Base-by-base conservation (phyloP, 2,797 vertebrate genomes). In the Eulemur rubriventer region DNA sequence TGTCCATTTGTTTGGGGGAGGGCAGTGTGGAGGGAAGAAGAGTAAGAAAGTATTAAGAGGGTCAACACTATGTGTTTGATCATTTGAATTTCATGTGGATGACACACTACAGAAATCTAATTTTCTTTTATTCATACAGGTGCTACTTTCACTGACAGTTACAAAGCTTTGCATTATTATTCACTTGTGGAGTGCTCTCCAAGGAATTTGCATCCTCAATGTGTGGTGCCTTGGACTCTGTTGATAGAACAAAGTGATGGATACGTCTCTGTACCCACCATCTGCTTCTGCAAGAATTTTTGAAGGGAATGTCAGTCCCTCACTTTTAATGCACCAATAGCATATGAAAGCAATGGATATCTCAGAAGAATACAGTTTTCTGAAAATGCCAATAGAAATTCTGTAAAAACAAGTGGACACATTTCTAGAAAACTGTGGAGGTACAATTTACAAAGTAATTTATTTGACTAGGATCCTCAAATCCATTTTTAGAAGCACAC, bases 71-170 rank as follows among this genome's bases (percentile, higher is more conserved):
- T 26, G 16, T 76, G n/a, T 85, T 92, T 91, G 78, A 96, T 82
- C 28, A 75, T 84, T 90, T 94, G n/a, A 89, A 89, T 93, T 87
- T 30, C 61, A 86, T 26, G 41, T 69, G 35, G n/a, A 69, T 85
- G 33, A 80, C 59, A 91, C 11, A 79, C 13, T 67, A 89, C 8
- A 82, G 65, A 94, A 90, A 84, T 55, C 4, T 55, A 91, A 82
- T 83, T 82, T 95, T 85, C 57, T 95, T 95, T 38, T 65, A 61
- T 82, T 84, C 17, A 65, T 85, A n/a, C 8, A 94, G 91, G 80
- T 61, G 22, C 13, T 84, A 61, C 59, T 73, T 95, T 72, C 18
- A 73, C 33, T 69, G 48, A 82, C 41, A 96, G 48, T 84, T 94
- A 76, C 22, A 91, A 83, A 95, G 57, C 2, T 95, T 52, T 94